Evolutionary conservation across 1,140 invertebrate species (phyloP), one percentile per base, ranked within the genome.

Genomic region (Harpegnathos saltator): DNA sequence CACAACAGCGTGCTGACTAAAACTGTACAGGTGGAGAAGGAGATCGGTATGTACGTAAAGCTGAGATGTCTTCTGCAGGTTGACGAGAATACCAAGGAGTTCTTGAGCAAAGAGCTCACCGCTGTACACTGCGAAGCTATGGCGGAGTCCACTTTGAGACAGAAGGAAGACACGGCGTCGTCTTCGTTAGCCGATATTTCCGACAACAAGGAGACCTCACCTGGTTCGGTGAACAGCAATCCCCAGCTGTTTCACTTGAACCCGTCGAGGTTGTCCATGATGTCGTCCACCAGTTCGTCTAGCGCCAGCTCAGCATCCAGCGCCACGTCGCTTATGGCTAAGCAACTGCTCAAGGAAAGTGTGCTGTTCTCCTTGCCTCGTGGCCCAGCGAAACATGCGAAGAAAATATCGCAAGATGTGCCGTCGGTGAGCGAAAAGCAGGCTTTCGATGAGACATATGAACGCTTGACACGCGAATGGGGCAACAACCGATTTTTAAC

Each of bases 131-230:
- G 93, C 19, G 92, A 93, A 17, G 4, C 84, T 1, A 17, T 14
- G 9, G 63, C 83, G 14, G 69, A 85, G 0, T 38, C 88, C 3
- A 56, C 66, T 9, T 33, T 1, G 12, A 85, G 87, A 62, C 77
- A 86, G 15, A 91, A 89, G 68, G 89, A 86, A 5, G 92, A 93
- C 33, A 87, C 38, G 7, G 38, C 38, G 81, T 0, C 92, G 0
- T 73, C 89, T 1, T 91, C 83, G 4, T 44, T 94, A 1, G 93
- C 92, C 19, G 93, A 94, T 52, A 93, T 94, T n/a, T 94, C 93
- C n/a, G 92, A 93, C 17, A 92, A 91, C 22, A 92, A 93, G 63
- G 92, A 93, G n/a, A 48, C 50, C 7, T 93, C 93, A 0, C 93
- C 93, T 1, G 89, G 91, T 48, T 94, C 93, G 0, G 90, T 93